Conservation (phyloP, 2,888 invertebrate genomes). For the Synergus gifuensis region DNA sequence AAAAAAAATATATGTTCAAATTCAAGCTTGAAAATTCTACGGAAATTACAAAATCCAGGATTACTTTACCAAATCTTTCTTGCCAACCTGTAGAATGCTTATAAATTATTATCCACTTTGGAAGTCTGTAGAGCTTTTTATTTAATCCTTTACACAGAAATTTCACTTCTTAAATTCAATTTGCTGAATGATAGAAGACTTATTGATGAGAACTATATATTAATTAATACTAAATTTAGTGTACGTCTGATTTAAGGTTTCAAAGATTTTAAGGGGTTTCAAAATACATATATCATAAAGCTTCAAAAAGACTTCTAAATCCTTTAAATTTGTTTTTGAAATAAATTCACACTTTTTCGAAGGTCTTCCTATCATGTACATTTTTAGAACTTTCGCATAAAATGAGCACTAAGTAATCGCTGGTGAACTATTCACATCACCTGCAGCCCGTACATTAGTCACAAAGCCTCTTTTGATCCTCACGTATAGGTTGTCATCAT, state of each 20-base stretch:
- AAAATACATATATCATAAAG: no score
- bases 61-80: background rate
- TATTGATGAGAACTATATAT: no score
- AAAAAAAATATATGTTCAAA: background rate
- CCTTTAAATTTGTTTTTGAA: background rate
- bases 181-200: no score
- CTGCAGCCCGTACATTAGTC: conserved; percentile 15
- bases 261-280: no score
- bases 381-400: conserved; percentile 18
- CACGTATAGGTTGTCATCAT: conserved; percentile 15
- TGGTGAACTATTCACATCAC: conserved; percentile 24
- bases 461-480: conserved; percentile 34
- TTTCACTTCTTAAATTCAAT: background rate
- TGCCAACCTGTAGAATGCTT: conserved; percentile 6
- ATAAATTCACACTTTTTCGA: conserved; percentile 28
- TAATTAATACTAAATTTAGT: no score
- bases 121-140: background rate
- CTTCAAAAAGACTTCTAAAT: no score
- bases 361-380: background rate
- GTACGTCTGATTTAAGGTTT: no score
- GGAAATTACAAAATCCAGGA: background rate
- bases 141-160: background rate
- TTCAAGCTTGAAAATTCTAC: background rate
- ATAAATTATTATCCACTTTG: background rate
- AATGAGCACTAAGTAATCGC: conserved; percentile 9